Conservation (phyloP, 1,140 invertebrate species). For the Mamestra configurata region DNA sequence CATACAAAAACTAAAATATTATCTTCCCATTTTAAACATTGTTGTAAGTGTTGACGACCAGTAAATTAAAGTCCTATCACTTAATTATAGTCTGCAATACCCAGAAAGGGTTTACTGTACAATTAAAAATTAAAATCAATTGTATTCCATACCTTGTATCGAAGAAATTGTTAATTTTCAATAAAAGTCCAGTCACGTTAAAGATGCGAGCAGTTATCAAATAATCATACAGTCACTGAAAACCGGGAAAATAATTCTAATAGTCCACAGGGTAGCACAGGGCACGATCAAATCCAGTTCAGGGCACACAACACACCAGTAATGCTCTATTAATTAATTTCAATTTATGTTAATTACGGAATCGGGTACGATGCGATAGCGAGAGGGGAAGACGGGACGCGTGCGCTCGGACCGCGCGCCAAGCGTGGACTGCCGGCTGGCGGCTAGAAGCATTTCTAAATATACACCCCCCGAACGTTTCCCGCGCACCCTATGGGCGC, state of each 20-base stretch:
- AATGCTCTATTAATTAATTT: constrained; percentile 71
- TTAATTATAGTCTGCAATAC: constrained; percentile 41
- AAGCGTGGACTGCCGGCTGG: constrained; percentile 76
- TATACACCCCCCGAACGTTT: constrained; percentile 79
- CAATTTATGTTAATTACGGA: constrained; percentile 77
- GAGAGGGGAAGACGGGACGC: constrained; percentile 59
- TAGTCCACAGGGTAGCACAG: constrained; percentile 62
- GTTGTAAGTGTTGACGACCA: constrained; percentile 4
- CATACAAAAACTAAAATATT: background rate
- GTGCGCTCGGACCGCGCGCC: constrained; percentile 67
- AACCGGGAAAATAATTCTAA: constrained; percentile 22
- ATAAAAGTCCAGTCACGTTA: constrained; percentile 71
- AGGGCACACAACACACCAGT: constrained; percentile 74
- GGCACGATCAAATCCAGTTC: constrained; percentile 78
- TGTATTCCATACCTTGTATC: constrained; percentile 68
- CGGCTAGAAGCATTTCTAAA: constrained; percentile 78
- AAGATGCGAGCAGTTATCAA: constrained; percentile 49
- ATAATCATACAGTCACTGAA: constrained; percentile 51
- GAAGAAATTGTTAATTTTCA: constrained; percentile 63
- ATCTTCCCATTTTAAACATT: background rate
- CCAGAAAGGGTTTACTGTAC: constrained; percentile 11
- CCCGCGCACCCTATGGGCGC: constrained; percentile 82
- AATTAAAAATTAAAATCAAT: constrained; percentile 48
- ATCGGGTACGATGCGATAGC: constrained; percentile 63
- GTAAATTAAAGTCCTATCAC: constrained; percentile 29